Percentiles rank a stretch among this genome's conserved stretches.
Conservation (phyloP, 2,888 invertebrate genomes). For the Thereva nobilitata region DNA sequence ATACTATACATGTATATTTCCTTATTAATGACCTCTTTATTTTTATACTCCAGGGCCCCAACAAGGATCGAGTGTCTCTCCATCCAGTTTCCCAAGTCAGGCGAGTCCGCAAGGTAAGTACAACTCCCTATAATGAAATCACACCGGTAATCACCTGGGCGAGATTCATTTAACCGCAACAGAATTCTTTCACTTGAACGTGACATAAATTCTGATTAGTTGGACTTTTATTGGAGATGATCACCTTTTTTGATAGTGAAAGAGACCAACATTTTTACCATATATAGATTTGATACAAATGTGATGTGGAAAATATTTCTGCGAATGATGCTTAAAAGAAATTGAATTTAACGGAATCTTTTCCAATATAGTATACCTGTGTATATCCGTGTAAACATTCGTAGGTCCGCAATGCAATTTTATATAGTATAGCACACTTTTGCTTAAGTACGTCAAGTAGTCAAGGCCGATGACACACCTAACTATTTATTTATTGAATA, state of each 20-base stretch:
- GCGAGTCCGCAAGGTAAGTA: slow-evolving; percentile 48
- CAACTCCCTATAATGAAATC: slow-evolving; percentile 8
- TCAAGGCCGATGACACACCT: no score
- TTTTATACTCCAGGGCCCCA: slow-evolving; percentile 44
- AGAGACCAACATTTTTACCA: slow-evolving; percentile 17
- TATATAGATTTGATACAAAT: slow-evolving; percentile 19
- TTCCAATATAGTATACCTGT: not conserved
- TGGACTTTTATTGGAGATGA: slow-evolving; percentile 16
- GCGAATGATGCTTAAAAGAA: slow-evolving; percentile 18
- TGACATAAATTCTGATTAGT: slow-evolving; percentile 28
- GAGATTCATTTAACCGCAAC: slow-evolving; percentile 18
- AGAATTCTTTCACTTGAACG: slow-evolving; percentile 27
- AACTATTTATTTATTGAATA: no score
- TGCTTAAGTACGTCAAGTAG: no score
- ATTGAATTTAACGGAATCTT: slow-evolving; percentile 32
- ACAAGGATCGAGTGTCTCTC: slow-evolving; percentile 47
- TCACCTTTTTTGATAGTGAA: slow-evolving; percentile 34
- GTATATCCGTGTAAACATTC: no score
- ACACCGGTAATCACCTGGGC: slow-evolving; percentile 8
- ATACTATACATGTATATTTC: not conserved
- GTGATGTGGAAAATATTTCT: slow-evolving; percentile 3
- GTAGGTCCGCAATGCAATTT: no score
- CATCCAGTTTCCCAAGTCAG: slow-evolving; percentile 49
- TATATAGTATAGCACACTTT: no score
- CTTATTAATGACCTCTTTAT: not conserved